These are phyloP conservation scores for Nyleta sp. DNA, from an alignment of 2,888 invertebrate species.

Conservation along the genomic window DNA sequence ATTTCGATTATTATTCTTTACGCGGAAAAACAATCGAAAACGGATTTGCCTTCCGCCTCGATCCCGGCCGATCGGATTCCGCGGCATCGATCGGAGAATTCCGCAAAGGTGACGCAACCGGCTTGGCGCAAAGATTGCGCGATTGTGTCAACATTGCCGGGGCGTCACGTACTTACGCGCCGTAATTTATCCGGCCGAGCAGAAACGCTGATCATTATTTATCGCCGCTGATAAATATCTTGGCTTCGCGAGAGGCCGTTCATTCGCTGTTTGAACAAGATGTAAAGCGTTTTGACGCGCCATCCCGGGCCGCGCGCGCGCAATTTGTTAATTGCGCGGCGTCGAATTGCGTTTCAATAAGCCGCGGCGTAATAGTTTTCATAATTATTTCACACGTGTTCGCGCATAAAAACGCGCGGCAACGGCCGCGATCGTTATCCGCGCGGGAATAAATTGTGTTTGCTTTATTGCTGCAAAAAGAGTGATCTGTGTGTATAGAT, in stretches of 20 bases:
- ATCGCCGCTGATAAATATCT: slow-evolving; percentile 50
- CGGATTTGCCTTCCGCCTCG: too few species aligned
- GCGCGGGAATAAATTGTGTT: slow-evolving; percentile 45
- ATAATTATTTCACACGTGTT: slow-evolving; percentile 49
- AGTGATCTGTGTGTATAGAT: slow-evolving; percentile 45
- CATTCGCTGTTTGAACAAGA: slow-evolving; percentile 50
- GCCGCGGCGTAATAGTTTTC: slow-evolving; percentile 26
- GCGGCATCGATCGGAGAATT: slow-evolving; percentile 4
- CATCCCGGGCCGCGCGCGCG: slow-evolving; percentile 6
- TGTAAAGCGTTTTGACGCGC: slow-evolving; percentile 39
- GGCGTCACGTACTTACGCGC: slow-evolving; percentile 31
- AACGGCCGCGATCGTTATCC: slow-evolving; percentile 44
- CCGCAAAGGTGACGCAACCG: slow-evolving; percentile 33
- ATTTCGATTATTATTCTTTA: too few species aligned
- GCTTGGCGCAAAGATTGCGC: slow-evolving; percentile 36
- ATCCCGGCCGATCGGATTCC: too few species aligned
- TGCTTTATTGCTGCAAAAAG: slow-evolving; percentile 58
- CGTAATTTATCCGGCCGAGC: slow-evolving; percentile 37
- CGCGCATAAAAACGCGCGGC: slow-evolving; percentile 17
- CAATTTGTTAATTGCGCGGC: slow-evolving; percentile 37
- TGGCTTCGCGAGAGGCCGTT: slow-evolving; percentile 35
- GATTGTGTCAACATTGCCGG: slow-evolving; percentile 33
- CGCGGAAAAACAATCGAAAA: too few species aligned
- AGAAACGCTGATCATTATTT: slow-evolving; percentile 49
- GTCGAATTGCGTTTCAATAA: too few species aligned